Base-by-base conservation (phyloP, 1,140 invertebrate genomes). In the Scaptomyza pallida region DNA sequence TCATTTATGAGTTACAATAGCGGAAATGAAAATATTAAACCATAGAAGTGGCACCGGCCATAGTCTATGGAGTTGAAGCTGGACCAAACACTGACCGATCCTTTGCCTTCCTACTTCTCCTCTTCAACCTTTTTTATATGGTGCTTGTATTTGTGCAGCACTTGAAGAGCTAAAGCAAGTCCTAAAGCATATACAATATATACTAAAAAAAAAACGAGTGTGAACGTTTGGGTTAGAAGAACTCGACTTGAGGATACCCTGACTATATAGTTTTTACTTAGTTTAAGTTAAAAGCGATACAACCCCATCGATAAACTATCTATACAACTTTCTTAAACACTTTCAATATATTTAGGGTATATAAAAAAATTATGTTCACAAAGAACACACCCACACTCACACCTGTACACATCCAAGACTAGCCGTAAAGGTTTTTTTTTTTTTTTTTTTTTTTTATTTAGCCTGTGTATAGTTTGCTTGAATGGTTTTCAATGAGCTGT, bases 1-100 rank as follows among this genome's bases (percentile, higher is more conserved):
- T 59, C 68, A 78, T 82, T 78, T 88, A 78, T 78, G 75, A 75
- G 57, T 48, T 51, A 75, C 60, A 63, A 59, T 37, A 72, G 71
- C 82, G 78, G 82, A 88, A 88, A 88, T 88, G 82, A 75, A 88
- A 88, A 78, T 82, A 75, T 75, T 72, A 88, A 76, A 62, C 75
- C 82, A 82, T 88, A 86, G 76, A 86, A 88, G 59, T 81, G 71
- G 37, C 63, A 48, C 43, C 54, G 21, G 35, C 44, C 13, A 30
- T 30, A 30, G 26, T 30, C 26, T 30, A 9, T 33, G 1, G 9
- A 16, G 33, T 37, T 35, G 13, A 54, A 54, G 17, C 59, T 52
- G 47, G 47, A 61, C 59, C 35, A 40, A 21, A 37, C 15, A 30
- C 30, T 37, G 57, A 1, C 13, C 21, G 12, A 5, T 40, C 15